Evolutionary conservation across 2,888 invertebrate genomes (phyloP).

Genomic region (Smittia aterrima): DNA sequence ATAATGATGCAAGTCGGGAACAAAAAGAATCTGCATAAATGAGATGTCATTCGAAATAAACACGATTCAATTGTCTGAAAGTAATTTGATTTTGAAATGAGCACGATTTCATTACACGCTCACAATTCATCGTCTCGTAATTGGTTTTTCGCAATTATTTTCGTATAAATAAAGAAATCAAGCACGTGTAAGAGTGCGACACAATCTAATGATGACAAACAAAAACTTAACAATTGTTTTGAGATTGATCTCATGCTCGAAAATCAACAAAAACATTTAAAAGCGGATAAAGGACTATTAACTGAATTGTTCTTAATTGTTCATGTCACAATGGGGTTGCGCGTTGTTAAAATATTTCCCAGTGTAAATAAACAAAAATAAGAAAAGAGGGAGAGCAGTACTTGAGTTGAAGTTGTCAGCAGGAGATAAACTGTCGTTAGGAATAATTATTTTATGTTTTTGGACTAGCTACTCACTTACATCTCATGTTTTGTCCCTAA

Average conservation of each 20-base stretch:
- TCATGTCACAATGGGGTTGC: constrained; percentile 6
- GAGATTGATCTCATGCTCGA: not conserved
- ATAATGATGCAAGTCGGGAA: not conserved
- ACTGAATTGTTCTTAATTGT: constrained; percentile 37
- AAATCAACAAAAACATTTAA: constrained; percentile 7
- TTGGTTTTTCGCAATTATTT: constrained; percentile 33
- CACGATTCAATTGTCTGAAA: constrained; percentile 28
- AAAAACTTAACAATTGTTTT: not conserved
- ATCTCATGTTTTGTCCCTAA: too few relatives aligned
- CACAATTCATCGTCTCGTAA: not conserved
- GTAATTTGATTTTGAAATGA: constrained; percentile 17
- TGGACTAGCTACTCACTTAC: too few relatives aligned
- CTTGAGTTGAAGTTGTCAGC: not conserved
- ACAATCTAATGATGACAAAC: constrained; percentile 1
- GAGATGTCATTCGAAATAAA: constrained; percentile 10
- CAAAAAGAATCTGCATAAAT: constrained; percentile 3
- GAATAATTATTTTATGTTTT: too few relatives aligned
- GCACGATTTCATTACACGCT: not conserved
- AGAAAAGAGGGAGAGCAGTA: not conserved
- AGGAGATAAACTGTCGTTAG: not conserved
- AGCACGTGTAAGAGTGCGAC: constrained; percentile 22
- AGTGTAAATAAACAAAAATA: not conserved
- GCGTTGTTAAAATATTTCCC: constrained; percentile 14
- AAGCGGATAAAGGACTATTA: constrained; percentile 34
- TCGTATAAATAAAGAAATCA: constrained; percentile 1